Conservation (phyloP, 2,113 vertebrate genomes). For the Ibidorhyncha struthersii region DNA sequence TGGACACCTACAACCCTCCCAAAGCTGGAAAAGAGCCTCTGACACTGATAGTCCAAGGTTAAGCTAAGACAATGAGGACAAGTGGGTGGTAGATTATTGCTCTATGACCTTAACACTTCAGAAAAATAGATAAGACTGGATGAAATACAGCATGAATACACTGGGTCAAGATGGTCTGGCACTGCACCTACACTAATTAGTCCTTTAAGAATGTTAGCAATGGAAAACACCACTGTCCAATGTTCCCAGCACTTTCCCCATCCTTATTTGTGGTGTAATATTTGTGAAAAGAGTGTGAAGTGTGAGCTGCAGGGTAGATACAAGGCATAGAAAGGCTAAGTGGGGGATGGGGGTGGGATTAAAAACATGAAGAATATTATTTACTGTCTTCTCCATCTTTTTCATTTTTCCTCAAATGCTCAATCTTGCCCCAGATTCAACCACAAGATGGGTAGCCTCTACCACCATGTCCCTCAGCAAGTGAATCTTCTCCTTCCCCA, state of each 20-base stretch:
- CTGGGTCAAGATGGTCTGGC: not conserved
- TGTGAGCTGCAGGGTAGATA: not conserved
- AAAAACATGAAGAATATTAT: not conserved
- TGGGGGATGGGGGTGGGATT: not conserved
- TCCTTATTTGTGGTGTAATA: not conserved
- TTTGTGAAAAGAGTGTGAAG: not conserved
- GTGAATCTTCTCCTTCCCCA: not conserved
- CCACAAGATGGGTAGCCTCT: not conserved
- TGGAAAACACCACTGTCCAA: not conserved
- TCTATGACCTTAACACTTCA: not conserved
- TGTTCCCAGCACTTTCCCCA: not conserved
- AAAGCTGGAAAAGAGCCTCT: not conserved
- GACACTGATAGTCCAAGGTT: not conserved
- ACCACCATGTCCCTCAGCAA: not conserved
- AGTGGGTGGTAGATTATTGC: not conserved
- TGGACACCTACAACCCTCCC: not conserved
- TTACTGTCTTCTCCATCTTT: not conserved
- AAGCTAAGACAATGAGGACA: not conserved
- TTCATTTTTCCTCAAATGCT: not conserved
- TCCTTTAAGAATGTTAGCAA: not conserved
- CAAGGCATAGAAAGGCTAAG: not conserved
- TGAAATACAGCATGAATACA: not conserved
- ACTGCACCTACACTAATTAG: not conserved
- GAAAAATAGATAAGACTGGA: not conserved
- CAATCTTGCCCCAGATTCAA: not conserved